Conservation (phyloP, 92 coral and sea anemone species). For the Zoanthus sansibaricus region DNA sequence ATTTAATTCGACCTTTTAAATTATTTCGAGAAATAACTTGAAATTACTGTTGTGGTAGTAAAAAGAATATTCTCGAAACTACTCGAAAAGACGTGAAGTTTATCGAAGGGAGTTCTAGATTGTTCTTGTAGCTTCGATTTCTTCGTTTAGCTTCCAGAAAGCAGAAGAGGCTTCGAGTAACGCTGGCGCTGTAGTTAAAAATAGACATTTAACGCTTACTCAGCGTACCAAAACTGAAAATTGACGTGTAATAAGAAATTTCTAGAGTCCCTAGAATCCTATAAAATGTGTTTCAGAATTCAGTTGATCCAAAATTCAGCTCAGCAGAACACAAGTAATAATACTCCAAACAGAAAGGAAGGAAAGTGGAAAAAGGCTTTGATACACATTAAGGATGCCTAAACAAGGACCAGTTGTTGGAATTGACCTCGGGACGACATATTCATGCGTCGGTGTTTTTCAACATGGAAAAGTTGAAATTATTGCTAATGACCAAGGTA, state of each 20-base stretch:
- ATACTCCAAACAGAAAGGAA: not conserved
- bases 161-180: not conserved
- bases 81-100: not conserved
- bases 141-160: slow-evolving; percentile 15
- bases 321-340: not conserved
- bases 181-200: not conserved
- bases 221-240: slow-evolving; percentile 6
- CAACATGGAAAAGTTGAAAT: too few species aligned
- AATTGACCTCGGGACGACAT: too few species aligned
- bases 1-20: too few species aligned
- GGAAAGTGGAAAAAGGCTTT: too few species aligned
- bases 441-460: too few species aligned
- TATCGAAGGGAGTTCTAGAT: not conserved
- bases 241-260: slow-evolving; percentile 6
- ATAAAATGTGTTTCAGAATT: not conserved
- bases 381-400: too few species aligned
- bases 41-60: too few species aligned
- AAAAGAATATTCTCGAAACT: too few species aligned
- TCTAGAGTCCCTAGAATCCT: not conserved
- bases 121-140: slow-evolving; percentile 21
- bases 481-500: too few species aligned
- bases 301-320: not conserved
- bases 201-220: slow-evolving; percentile 9
- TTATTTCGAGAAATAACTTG: too few species aligned
- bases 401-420: too few species aligned